Conservation (phyloP, 35 echinoderm and acorn worm species). For the Apostichopus californicus region DNA sequence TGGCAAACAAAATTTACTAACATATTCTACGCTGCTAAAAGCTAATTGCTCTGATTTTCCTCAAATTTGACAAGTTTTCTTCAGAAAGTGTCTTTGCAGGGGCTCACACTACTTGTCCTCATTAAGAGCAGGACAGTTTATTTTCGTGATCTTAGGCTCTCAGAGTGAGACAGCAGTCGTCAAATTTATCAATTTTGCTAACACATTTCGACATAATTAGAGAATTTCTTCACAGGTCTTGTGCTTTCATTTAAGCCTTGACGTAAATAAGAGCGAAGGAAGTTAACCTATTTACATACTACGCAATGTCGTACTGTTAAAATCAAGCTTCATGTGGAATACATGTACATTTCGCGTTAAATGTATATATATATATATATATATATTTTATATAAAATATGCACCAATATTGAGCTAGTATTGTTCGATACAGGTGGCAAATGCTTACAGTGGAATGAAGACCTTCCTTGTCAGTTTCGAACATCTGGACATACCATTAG, state of each 20-base stretch:
- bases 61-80: neutral
- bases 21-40: neutral
- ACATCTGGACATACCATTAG: too few relatives aligned
- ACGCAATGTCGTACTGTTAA: too few relatives aligned
- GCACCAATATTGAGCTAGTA: too few relatives aligned
- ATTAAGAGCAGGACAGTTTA: neutral
- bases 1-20: neutral
- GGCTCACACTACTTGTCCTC: neutral
- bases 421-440: too few relatives aligned
- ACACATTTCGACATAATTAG: neutral
- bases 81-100: neutral
- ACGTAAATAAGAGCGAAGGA: neutral
- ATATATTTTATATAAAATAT: too few relatives aligned
- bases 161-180: neutral
- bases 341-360: too few relatives aligned
- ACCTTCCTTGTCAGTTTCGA: too few relatives aligned
- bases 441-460: too few relatives aligned
- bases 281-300: too few relatives aligned
- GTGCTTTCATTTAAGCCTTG: neutral
- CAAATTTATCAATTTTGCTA: neutral
- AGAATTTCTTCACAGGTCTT: neutral
- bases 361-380: too few relatives aligned
- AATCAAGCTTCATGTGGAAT: too few relatives aligned
- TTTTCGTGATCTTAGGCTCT: neutral
- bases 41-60: neutral